phyloP scores from a whole-genome alignment of 1,140 invertebrate species.

The Xylocopa sonorina region DNA sequence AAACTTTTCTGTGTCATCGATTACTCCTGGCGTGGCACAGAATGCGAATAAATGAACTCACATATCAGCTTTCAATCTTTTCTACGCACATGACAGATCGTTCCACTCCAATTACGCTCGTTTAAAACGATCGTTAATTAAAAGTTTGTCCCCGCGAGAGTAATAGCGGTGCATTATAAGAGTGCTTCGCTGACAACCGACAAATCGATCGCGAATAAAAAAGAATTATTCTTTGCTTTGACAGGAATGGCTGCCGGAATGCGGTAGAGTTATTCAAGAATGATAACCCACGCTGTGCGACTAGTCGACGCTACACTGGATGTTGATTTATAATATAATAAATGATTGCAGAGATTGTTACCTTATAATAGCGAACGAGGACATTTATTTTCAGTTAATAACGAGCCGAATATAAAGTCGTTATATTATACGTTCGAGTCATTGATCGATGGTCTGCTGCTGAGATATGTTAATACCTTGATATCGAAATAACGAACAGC shows the following conservation, averaged over 20 bases:
- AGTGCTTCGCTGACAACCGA: slow-evolving; percentile 18
- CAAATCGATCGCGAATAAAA: slow-evolving; percentile 23
- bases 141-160: slow-evolving; percentile 20
- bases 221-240: slow-evolving; percentile 21
- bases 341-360: not conserved
- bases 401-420: too few species aligned
- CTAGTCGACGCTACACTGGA: not conserved
- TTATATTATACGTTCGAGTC: too few species aligned
- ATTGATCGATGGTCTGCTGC: too few species aligned
- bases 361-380: not conserved
- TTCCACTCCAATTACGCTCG: slow-evolving; percentile 48
- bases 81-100: slow-evolving; percentile 41
- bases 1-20: slow-evolving; percentile 41
- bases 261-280: slow-evolving; percentile 4
- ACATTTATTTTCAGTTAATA: too few species aligned
- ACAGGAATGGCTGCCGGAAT: not conserved
- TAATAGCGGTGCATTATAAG: slow-evolving; percentile 43
- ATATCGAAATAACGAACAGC: too few species aligned
- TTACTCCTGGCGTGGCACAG: not conserved
- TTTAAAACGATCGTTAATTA: slow-evolving; percentile 49
- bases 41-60: slow-evolving; percentile 29
- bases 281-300: not conserved
- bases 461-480: too few species aligned
- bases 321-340: not conserved
- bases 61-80: slow-evolving; percentile 47